A percentile compares a stretch with the other conserved stretches of the same genome.
Conservation (phyloP, 2,113 vertebrate species). For the Hylia prasina region DNA sequence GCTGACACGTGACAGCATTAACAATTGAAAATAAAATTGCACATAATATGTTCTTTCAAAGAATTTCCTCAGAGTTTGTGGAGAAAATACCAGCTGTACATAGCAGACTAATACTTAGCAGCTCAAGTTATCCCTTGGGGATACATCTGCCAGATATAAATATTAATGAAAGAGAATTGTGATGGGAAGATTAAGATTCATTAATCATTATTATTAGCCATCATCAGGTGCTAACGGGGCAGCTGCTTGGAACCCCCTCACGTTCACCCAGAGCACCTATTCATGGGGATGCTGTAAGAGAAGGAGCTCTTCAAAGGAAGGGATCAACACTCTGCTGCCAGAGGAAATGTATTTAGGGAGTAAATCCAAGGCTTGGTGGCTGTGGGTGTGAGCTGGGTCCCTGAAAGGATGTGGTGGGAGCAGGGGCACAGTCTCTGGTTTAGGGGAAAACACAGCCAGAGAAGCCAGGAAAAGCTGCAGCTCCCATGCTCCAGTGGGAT, state of each 20-base stretch:
- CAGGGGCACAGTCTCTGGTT: neutral
- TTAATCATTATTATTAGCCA: conserved; percentile 52
- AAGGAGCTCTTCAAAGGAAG: neutral
- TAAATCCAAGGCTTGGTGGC: neutral
- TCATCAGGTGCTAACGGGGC: neutral
- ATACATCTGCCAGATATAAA: conserved; percentile 57
- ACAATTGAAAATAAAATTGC: neutral
- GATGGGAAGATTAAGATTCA: conserved; percentile 34
- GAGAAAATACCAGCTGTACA: conserved; percentile 39
- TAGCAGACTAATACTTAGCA: conserved; percentile 1
- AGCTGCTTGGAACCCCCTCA: neutral
- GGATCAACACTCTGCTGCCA: neutral
- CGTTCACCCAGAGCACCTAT: neutral
- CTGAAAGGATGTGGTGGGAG: neutral
- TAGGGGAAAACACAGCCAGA: neutral
- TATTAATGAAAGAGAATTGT: conserved; percentile 45
- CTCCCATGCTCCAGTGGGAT: neutral
- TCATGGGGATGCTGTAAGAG: neutral
- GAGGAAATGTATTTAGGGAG: neutral
- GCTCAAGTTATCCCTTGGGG: conserved; percentile 6
- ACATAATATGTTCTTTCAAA: neutral
- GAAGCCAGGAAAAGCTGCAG: neutral
- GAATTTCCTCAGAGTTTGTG: conserved; percentile 21
- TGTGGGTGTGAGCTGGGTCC: neutral
- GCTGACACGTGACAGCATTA: neutral